These are phyloP conservation scores for Conchocele bisecta DNA, from an alignment of 2,888 invertebrate species.

Conservation along the genomic window DNA sequence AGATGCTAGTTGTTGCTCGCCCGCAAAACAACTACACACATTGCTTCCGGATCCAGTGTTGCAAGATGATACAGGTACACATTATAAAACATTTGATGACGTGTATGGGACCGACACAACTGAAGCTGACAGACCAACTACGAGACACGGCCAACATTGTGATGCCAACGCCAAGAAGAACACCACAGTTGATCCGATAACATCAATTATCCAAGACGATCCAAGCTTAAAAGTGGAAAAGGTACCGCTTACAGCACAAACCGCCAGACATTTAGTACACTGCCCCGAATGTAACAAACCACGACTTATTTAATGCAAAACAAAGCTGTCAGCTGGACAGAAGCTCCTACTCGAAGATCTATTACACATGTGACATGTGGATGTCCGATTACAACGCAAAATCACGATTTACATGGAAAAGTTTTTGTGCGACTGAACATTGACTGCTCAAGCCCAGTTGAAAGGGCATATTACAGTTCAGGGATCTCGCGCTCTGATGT, in stretches of 20 bases:
- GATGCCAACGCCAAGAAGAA: neutral
- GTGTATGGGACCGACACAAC: constrained; percentile 11
- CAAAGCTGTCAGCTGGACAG: neutral
- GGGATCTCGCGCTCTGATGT: neutral
- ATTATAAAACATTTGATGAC: constrained; percentile 19
- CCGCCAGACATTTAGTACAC: neutral
- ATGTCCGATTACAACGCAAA: neutral
- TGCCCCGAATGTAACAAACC: constrained; percentile 14
- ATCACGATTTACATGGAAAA: constrained; percentile 1
- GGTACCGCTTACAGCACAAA: constrained; percentile 6
- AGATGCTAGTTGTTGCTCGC: too few species aligned
- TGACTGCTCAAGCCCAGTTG: neutral
- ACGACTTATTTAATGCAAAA: constrained; percentile 3
- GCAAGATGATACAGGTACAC: neutral
- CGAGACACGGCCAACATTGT: neutral
- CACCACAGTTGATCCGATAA: neutral
- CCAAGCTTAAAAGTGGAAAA: neutral
- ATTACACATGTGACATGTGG: constrained; percentile 2
- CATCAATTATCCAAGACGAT: neutral
- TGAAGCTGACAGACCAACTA: constrained; percentile 18
- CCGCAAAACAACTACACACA: neutral
- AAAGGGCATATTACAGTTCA: constrained; percentile 2
- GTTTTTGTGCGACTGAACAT: neutral
- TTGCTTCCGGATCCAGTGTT: constrained; percentile 30
- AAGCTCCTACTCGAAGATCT: neutral